Percentiles rank a stretch among this genome's conserved stretches.
Conservation (phyloP, 2,797 vertebrate species). For the Pangasius macronema region DNA sequence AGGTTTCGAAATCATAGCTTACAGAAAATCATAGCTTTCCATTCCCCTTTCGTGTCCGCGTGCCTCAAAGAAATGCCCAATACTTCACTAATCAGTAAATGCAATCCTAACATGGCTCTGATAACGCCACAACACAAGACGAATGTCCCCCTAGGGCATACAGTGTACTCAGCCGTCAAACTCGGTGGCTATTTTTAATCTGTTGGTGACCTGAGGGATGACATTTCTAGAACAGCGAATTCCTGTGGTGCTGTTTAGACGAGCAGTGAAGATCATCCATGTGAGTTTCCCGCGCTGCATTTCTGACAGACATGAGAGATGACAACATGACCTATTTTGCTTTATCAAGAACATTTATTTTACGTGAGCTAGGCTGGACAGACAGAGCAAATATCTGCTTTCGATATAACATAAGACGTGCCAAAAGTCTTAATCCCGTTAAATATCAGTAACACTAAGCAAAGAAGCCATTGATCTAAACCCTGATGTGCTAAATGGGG, state of each 20-base stretch:
- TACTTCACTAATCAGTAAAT: conserved; percentile 47
- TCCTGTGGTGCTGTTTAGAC: conserved; percentile 46
- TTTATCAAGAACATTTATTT: conserved; percentile 51
- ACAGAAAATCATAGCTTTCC: neutral
- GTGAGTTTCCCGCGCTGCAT: conserved; percentile 9
- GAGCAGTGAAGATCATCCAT: conserved; percentile 35
- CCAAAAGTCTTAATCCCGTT: neutral
- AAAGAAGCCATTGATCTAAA: neutral
- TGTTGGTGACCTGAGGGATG: conserved; percentile 49
- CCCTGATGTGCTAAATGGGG: neutral
- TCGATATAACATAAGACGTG: conserved; percentile 11
- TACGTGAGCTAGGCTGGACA: conserved; percentile 40
- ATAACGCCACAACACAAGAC: conserved; percentile 46
- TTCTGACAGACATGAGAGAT: conserved; percentile 53
- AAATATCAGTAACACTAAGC: neutral
- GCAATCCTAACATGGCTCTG: conserved; percentile 45
- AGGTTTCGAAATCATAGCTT: neutral
- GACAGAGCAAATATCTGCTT: conserved; percentile 33
- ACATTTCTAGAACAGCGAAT: conserved; percentile 46
- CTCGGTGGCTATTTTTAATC: conserved; percentile 47
- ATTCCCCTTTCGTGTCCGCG: conserved; percentile 1
- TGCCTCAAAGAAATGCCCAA: conserved; percentile 33
- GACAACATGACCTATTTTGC: conserved; percentile 54
- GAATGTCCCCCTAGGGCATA: conserved; percentile 29
- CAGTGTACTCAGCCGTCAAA: conserved; percentile 39